Conservation (phyloP, 2,797 vertebrate species). For the Enteromius fasciolatus region DNA sequence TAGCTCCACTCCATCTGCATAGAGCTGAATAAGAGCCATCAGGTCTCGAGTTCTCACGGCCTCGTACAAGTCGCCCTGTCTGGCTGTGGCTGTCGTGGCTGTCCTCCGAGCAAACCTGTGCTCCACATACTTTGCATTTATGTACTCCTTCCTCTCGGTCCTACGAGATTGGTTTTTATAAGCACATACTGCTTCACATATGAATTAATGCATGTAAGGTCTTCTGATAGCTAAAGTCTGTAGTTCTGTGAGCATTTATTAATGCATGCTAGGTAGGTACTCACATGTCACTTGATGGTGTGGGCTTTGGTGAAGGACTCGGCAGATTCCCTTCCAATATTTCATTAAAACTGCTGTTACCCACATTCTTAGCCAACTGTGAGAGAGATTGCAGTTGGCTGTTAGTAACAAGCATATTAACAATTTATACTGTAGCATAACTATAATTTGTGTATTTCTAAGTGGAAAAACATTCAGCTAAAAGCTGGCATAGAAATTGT, state of each 20-base stretch:
- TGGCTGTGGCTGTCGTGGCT: slow-evolving; percentile 78
- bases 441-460: background rate
- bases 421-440: background rate
- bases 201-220: background rate
- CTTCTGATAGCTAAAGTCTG: background rate
- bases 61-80: slow-evolving; percentile 84
- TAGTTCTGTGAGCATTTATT: background rate
- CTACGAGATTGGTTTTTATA: slow-evolving; percentile 62
- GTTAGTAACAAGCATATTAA: background rate
- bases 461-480: background rate
- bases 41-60: slow-evolving; percentile 87
- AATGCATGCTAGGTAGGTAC: slow-evolving; percentile 59
- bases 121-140: slow-evolving; percentile 89
- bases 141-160: slow-evolving; percentile 90
- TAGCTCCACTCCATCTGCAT: slow-evolving; percentile 88
- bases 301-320: slow-evolving; percentile 84
- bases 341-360: slow-evolving; percentile 92
- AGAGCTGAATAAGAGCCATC: slow-evolving; percentile 89
- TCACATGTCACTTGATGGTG: slow-evolving; percentile 89
- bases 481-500: background rate
- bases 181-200: background rate
- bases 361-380: slow-evolving; percentile 92
- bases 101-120: slow-evolving; percentile 84
- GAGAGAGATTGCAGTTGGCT: slow-evolving; percentile 27
- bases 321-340: slow-evolving; percentile 89